These are phyloP conservation scores for Archaeoteleia sp. DNA, from an alignment of 2,888 invertebrate genomes.

Conservation along the genomic window DNA sequence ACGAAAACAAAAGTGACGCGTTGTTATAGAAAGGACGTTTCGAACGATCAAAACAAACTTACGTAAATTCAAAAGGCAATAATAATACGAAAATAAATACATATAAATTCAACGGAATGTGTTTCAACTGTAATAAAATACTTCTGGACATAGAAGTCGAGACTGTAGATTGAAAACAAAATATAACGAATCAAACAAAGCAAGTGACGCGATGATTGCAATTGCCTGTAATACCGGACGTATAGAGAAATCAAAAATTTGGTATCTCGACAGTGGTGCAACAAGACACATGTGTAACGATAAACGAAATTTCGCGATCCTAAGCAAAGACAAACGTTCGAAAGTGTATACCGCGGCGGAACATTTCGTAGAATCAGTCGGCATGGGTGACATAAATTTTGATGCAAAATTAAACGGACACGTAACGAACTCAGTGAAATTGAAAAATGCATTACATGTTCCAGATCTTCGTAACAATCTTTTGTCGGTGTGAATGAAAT, in stretches of 20 bases:
- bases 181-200: constrained; percentile 9
- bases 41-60: neutral
- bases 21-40: constrained; percentile 6
- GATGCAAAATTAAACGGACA: neutral
- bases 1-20: constrained; percentile 7
- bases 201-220: constrained; percentile 15
- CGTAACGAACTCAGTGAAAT: constrained; percentile 20
- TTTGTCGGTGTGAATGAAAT: constrained; percentile 55
- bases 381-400: constrained; percentile 27
- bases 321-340: constrained; percentile 13
- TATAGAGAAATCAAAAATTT: constrained; percentile 9
- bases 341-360: constrained; percentile 40
- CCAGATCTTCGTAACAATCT: constrained; percentile 60
- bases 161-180: constrained; percentile 6
- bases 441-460: constrained; percentile 55
- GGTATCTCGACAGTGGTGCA: constrained; percentile 50
- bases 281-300: constrained; percentile 46
- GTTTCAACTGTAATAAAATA: constrained; percentile 34
- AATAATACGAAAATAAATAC: neutral
- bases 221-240: constrained; percentile 25
- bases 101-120: constrained; percentile 27
- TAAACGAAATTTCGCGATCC: constrained; percentile 9
- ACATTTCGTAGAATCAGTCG: constrained; percentile 29
- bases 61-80: neutral
- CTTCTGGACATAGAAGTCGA: constrained; percentile 21